These are phyloP conservation scores for Diorhabda sublineata DNA, from an alignment of 1,140 invertebrate species.

Conservation along the genomic window DNA sequence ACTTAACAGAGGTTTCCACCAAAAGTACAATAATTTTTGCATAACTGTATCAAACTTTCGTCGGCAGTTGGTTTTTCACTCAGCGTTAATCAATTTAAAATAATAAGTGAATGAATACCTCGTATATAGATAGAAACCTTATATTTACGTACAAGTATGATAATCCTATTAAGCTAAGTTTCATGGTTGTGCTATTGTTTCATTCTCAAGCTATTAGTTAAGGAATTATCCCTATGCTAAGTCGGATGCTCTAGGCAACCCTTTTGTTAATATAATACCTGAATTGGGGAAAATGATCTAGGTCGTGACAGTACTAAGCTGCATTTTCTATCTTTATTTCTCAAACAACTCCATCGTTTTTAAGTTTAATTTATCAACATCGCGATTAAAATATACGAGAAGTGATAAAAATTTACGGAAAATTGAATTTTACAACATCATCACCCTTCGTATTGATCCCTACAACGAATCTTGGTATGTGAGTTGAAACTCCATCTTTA, in stretches of 20 bases:
- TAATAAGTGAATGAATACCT: neutral
- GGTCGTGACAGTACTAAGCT: neutral
- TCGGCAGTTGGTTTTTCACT: neutral
- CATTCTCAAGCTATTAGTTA: neutral
- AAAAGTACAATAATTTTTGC: too few relatives aligned
- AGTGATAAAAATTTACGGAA: too few relatives aligned
- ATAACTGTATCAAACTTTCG: too few relatives aligned
- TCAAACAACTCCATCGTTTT: too few relatives aligned
- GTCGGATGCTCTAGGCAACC: neutral
- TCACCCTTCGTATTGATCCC: too few relatives aligned
- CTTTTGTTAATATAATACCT: constrained; percentile 1
- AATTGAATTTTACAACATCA: too few relatives aligned
- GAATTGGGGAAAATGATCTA: neutral
- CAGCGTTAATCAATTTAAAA: neutral
- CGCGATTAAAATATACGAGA: too few relatives aligned
- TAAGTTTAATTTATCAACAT: too few relatives aligned
- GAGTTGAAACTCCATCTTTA: too few relatives aligned
- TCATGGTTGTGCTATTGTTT: neutral
- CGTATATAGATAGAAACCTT: neutral
- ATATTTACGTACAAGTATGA: neutral
- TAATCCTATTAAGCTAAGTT: constrained; percentile 2
- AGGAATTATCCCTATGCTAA: constrained; percentile 2
- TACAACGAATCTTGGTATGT: too few relatives aligned
- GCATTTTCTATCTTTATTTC: neutral
- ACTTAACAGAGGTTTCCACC: too few relatives aligned